Evolutionary conservation across 2,797 vertebrate genomes (phyloP).

Genomic region (Poeciliopsis paucimaculata): DNA sequence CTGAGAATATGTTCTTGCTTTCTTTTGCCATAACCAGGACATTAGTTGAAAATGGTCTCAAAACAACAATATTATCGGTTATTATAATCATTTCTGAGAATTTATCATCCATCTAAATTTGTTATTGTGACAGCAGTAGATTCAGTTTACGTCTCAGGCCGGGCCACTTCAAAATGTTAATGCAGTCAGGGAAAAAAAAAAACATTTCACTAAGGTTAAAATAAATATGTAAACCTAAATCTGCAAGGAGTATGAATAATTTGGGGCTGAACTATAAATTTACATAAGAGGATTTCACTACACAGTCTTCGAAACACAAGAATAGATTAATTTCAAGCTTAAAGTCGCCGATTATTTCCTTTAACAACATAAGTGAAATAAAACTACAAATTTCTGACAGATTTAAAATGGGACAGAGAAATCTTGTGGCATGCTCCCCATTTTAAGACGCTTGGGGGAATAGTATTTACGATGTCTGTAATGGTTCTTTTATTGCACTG

Average conservation of each 20-base stretch:
- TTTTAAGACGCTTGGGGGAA: not conserved
- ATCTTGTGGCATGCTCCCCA: not conserved
- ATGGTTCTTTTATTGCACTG: not conserved
- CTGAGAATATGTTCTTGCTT: too few species aligned
- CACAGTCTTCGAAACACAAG: not conserved
- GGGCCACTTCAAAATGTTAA: too few species aligned
- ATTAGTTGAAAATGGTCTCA: too few species aligned
- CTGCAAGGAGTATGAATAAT: not conserved
- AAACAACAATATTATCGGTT: too few species aligned
- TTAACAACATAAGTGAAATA: not conserved
- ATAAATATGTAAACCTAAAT: not conserved
- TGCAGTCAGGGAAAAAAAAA: not conserved
- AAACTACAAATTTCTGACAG: not conserved
- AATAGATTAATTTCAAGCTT: not conserved
- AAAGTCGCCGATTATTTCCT: not conserved
- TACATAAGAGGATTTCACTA: not conserved
- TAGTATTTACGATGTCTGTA: not conserved
- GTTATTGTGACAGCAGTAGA: too few species aligned
- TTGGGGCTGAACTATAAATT: not conserved
- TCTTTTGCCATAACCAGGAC: too few species aligned
- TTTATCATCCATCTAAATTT: too few species aligned
- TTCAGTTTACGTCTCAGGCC: too few species aligned
- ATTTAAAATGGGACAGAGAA: not conserved
- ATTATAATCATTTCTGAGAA: too few species aligned
- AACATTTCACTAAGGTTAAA: not conserved